Percentiles rank a stretch among this genome's conserved stretches.
Conservation (phyloP, 2,113 vertebrate species). For the Martes martes region DNA sequence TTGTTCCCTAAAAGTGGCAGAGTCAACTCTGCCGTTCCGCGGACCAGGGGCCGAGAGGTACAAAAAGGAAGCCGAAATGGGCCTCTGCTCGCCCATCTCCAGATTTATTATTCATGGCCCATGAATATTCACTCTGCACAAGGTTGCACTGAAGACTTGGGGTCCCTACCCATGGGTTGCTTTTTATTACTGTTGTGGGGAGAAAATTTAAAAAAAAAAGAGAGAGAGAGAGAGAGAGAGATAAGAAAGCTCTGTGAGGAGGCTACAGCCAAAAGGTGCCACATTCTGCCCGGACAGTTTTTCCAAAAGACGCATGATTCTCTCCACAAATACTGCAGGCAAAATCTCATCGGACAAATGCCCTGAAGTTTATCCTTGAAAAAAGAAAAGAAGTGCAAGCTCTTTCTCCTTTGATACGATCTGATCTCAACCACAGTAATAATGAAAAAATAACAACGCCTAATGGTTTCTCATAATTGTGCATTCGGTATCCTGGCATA, state of each 20-base stretch:
- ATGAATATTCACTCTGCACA: conserved; percentile 59
- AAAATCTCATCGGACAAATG: conserved; percentile 38
- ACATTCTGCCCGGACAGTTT: not conserved
- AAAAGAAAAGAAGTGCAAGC: not conserved
- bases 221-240: not conserved
- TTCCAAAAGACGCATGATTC: conserved; percentile 40
- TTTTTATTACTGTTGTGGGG: conserved; percentile 66
- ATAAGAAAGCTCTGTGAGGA: conserved; percentile 28
- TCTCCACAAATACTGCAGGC: not conserved
- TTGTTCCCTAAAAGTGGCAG: conserved; percentile 91
- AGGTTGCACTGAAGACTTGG: conserved; percentile 73
- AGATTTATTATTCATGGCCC: conserved; percentile 79
- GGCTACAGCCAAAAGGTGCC: conserved; percentile 57
- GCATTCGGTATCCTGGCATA: not conserved
- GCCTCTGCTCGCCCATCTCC: conserved; percentile 48
- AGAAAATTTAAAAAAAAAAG: not conserved
- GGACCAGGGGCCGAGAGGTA: conserved; percentile 83
- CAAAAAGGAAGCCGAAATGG: conserved; percentile 75
- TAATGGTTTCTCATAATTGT: not conserved
- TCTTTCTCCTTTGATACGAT: not conserved
- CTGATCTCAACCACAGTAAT: conserved; percentile 13
- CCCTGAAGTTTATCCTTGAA: not conserved
- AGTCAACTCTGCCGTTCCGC: conserved; percentile 87
- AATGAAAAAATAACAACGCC: conserved; percentile 25
- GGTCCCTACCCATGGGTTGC: conserved; percentile 50